Conservation (phyloP, 1,140 invertebrate species). For the Mamestra configurata region DNA sequence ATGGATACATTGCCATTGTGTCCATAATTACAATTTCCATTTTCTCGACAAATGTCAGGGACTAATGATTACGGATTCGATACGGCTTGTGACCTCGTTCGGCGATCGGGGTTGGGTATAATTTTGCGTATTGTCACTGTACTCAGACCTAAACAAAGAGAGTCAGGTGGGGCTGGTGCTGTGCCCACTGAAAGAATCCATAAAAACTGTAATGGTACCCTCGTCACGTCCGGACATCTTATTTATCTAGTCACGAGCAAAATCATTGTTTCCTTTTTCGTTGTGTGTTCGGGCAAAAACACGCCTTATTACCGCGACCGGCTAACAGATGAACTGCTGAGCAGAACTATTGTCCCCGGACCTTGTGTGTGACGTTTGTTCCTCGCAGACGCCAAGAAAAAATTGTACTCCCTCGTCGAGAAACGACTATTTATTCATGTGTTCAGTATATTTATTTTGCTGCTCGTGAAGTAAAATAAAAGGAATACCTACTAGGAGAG, state of each 20-base stretch:
- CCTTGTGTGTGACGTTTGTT: conserved; percentile 75
- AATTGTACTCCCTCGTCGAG: conserved; percentile 53
- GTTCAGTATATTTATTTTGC: conserved; percentile 47
- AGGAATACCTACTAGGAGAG: conserved; percentile 17
- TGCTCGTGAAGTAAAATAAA: conserved; percentile 29
- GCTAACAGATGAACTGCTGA: conserved; percentile 79
- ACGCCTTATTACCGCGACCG: conserved; percentile 74
- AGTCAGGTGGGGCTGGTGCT: conserved; percentile 70
- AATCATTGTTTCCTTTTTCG: conserved; percentile 83
- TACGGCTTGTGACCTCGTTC: background rate
- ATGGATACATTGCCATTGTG: conserved; percentile 59
- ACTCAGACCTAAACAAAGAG: conserved; percentile 75
- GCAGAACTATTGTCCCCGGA: conserved; percentile 68
- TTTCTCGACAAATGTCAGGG: background rate
- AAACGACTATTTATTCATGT: conserved; percentile 65
- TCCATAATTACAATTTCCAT: conserved; percentile 48
- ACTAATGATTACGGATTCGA: background rate
- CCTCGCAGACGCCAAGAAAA: conserved; percentile 60
- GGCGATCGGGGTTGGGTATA: background rate
- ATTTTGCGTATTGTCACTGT: conserved; percentile 70
- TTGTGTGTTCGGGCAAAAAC: conserved; percentile 74
- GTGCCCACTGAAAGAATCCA: conserved; percentile 77
- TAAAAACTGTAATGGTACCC: conserved; percentile 83
- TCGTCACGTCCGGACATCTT: conserved; percentile 83
- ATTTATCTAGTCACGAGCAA: conserved; percentile 84